These are phyloP conservation scores for Hipparchia semele DNA, from an alignment of 2,888 invertebrate species.

Conservation along the genomic window DNA sequence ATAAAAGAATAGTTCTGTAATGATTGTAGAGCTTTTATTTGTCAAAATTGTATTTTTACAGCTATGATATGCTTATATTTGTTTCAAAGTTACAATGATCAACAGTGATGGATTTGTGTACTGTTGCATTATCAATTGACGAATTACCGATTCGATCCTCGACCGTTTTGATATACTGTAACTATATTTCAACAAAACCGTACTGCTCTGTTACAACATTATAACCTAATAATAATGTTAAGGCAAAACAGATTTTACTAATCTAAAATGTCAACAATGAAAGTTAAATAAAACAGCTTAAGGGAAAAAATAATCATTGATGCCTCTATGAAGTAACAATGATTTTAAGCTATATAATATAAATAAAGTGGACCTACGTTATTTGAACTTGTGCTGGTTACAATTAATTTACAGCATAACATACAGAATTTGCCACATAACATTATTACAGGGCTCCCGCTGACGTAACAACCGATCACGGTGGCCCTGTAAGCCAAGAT, in stretches of 20 bases:
- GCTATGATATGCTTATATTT: slow-evolving; percentile 96
- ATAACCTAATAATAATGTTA: slow-evolving; percentile 79
- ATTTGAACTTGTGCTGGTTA: slow-evolving; percentile 81
- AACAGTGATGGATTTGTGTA: slow-evolving; percentile 80
- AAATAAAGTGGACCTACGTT: slow-evolving; percentile 79
- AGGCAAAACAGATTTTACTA: slow-evolving; percentile 81
- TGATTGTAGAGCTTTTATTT: slow-evolving; percentile 89
- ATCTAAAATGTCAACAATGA: slow-evolving; percentile 82
- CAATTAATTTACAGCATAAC: slow-evolving; percentile 67
- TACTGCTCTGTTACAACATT: slow-evolving; percentile 76
- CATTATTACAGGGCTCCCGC: slow-evolving; percentile 35
- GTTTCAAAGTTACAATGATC: slow-evolving; percentile 86
- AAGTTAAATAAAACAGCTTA: slow-evolving; percentile 81
- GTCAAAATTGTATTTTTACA: slow-evolving; percentile 93
- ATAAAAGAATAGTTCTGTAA: slow-evolving; percentile 69
- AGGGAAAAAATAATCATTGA: slow-evolving; percentile 60
- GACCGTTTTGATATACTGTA: slow-evolving; percentile 69
- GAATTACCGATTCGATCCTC: slow-evolving; percentile 72
- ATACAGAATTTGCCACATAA: slow-evolving; percentile 48
- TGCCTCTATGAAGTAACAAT: slow-evolving; percentile 60
- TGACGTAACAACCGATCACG: slow-evolving; percentile 22
- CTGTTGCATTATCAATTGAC: slow-evolving; percentile 75
- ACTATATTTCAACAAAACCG: slow-evolving; percentile 73
- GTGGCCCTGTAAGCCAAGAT: slow-evolving; percentile 34
- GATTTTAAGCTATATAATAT: slow-evolving; percentile 68